These are phyloP conservation scores for Sturnus vulgaris DNA, from an alignment of 2,113 vertebrate species.

Conservation along the genomic window DNA sequence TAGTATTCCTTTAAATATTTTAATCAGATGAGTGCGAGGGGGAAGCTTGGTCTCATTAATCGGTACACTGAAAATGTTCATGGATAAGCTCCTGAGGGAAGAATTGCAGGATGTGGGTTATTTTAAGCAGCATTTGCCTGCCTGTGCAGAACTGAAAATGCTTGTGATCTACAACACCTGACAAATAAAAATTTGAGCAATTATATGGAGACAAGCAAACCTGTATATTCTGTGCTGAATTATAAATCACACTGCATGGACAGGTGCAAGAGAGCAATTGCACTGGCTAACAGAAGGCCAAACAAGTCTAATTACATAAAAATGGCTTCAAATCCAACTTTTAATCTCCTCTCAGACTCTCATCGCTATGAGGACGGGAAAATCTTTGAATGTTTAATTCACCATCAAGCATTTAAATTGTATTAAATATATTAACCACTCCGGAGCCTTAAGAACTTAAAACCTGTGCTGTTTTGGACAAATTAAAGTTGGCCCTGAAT, in stretches of 20 bases:
- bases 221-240: not conserved
- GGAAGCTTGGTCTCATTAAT: slow-evolving; percentile 37
- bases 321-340: not conserved
- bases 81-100: slow-evolving; percentile 16
- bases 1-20: slow-evolving; percentile 45
- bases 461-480: not conserved
- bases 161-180: not conserved
- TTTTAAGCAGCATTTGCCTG: slow-evolving; percentile 6
- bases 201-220: not conserved
- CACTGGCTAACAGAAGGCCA: slow-evolving; percentile 7
- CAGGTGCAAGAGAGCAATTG: not conserved
- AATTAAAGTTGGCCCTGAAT: not conserved
- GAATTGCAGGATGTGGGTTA: not conserved
- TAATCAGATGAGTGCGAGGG: not conserved
- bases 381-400: not conserved
- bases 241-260: not conserved
- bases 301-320: not conserved
- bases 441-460: not conserved
- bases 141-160: slow-evolving; percentile 27
- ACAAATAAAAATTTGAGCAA: slow-evolving; percentile 55
- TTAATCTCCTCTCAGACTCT: not conserved
- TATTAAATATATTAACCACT: not conserved
- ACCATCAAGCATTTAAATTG: not conserved
- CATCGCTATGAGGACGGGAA: not conserved
- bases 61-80: not conserved